These are phyloP conservation scores for Nothocercus nigrocapillus DNA, from an alignment of 2,113 vertebrate species.

Conservation along the genomic window DNA sequence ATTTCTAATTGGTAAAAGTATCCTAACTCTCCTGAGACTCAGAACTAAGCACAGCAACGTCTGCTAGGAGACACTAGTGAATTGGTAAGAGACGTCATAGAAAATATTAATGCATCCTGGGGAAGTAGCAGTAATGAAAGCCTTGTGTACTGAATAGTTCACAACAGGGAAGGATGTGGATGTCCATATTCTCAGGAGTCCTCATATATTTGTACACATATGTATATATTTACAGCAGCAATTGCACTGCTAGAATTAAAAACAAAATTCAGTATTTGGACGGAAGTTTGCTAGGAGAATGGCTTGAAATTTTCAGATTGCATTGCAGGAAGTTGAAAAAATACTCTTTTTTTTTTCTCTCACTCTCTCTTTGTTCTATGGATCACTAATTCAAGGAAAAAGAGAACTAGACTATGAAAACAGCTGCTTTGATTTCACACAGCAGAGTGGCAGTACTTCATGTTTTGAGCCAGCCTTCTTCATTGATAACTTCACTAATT, in stretches of 20 bases:
- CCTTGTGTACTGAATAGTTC: not conserved
- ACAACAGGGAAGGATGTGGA: not conserved
- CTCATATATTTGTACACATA: not conserved
- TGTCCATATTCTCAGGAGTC: not conserved
- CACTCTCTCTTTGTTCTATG: not conserved
- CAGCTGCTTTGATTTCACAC: not conserved
- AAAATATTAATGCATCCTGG: slow-evolving; percentile 35
- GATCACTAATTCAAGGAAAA: not conserved
- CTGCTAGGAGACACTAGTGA: slow-evolving; percentile 46
- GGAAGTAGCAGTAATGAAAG: not conserved
- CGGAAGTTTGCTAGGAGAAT: not conserved
- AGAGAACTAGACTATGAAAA: not conserved
- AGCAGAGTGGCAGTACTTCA: not conserved
- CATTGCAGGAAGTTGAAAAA: not conserved
- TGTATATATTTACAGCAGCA: not conserved
- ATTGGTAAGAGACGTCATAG: slow-evolving; percentile 58
- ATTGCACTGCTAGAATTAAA: not conserved
- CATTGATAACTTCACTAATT: not conserved
- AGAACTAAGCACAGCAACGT: slow-evolving; percentile 42
- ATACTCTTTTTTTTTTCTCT: not conserved
- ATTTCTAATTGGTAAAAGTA: slow-evolving; percentile 73
- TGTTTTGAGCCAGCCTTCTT: not conserved
- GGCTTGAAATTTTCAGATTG: not conserved
- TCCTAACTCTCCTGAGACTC: slow-evolving; percentile 50
- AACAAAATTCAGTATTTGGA: not conserved